Evolutionary conservation across 2,113 vertebrate genomes (phyloP), one percentile per base, ranked within the genome.

Genomic region (Mesitornis unicolor): DNA sequence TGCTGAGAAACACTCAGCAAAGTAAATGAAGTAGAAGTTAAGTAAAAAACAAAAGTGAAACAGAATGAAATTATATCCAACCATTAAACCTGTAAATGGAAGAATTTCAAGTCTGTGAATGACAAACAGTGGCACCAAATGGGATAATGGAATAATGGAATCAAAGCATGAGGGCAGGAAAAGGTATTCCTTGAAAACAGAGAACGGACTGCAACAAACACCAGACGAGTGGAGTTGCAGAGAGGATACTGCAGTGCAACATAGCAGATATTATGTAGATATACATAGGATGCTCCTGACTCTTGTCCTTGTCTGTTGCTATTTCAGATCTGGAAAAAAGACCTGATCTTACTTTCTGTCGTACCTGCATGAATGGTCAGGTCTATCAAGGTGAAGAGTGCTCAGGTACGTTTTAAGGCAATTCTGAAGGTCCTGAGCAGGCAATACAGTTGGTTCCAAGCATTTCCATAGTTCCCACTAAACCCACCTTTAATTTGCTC

Each of bases 401-500:
- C 6, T 35, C 61, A 94, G 29, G 7, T n/a, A 61, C 3, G 57
- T 53, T 61, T 31, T 69, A 80, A 77, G 16, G 38, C 35, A 69
- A 84, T 82, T 75, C 28, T 69, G n/a, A 56, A 51, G 13, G 24
- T 78, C 40, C 79, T 48, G 3, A 79, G 10, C 59, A 67, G 45
- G 15, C 14, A 63, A 15, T 10, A 18, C 3, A 35, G 15, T 28
- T 85, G 11, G 17, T 74, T 51, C 31, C 71, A 12, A 57, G 11
- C 8, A 64, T 64, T 73, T 69, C 48, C 50, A 65, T 38, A 54
- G 36, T 86, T 78, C 74, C 16, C 28, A 69, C n/a, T 85, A 54
- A 38, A 90, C 98, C 97, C 94, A 99, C 99, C 99, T 99, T 99
- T 99, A 96, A 98, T 98, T 74, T 98, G 98, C 43, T 99, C 99